These are phyloP conservation scores for Sternotherus odoratus DNA, from an alignment of 2,797 vertebrate species.

Conservation along the genomic window DNA sequence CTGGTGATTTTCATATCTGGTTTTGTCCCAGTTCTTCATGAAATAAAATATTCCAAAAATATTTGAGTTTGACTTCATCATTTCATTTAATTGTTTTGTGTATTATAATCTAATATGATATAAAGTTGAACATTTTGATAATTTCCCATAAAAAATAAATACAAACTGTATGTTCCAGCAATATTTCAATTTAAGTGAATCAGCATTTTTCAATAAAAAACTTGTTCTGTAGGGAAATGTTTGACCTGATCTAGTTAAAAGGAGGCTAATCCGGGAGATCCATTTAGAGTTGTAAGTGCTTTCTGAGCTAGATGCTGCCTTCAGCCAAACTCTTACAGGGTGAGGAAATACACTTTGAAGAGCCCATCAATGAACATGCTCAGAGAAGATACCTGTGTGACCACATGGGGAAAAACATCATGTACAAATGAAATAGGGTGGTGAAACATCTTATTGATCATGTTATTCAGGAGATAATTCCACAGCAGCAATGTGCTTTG, in stretches of 20 bases:
- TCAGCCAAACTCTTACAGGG: background rate
- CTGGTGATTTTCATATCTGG: rapidly evolving
- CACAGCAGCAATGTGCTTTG: background rate
- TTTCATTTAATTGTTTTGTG: background rate
- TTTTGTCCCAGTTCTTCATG: background rate
- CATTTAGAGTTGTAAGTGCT: background rate
- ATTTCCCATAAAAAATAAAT: background rate
- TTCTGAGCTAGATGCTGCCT: background rate
- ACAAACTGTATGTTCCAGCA: background rate
- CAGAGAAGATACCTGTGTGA: background rate
- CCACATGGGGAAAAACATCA: background rate
- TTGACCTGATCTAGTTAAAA: background rate
- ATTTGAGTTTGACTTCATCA: background rate
- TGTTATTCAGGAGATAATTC: background rate
- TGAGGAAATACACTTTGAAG: background rate
- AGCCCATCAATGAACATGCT: conserved; percentile 6
- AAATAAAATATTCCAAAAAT: background rate
- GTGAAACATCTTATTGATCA: background rate
- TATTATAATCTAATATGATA: background rate
- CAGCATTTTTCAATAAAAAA: background rate
- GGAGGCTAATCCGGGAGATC: background rate
- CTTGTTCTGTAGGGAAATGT: background rate
- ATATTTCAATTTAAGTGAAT: background rate
- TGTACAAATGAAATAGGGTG: background rate
- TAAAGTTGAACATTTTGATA: background rate